Evolutionary conservation across 2,113 vertebrate species (phyloP).

Genomic region (Seriola aureovittata): DNA sequence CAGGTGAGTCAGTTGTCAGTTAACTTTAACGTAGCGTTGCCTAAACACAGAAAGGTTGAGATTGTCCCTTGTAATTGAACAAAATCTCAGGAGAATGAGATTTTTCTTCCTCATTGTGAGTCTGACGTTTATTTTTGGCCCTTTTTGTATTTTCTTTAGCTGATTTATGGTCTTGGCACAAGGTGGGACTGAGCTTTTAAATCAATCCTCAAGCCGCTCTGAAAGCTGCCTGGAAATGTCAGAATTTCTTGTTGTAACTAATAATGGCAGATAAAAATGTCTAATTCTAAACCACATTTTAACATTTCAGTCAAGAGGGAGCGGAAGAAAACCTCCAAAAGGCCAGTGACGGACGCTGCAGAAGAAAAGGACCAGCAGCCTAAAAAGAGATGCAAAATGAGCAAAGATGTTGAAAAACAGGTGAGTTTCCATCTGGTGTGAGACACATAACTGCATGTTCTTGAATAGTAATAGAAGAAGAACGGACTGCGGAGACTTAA

Average conservation of each 20-base stretch:
- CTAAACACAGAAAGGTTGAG: not conserved
- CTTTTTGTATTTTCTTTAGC: not conserved
- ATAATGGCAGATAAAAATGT: not conserved
- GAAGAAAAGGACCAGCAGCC: conserved; percentile 53
- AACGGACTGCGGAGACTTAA: not conserved
- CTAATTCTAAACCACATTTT: not conserved
- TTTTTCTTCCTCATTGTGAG: not conserved
- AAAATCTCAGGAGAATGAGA: not conserved
- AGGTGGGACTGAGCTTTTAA: not conserved
- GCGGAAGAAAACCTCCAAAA: conserved; percentile 64
- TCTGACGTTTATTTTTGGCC: not conserved
- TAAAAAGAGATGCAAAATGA: conserved; percentile 65
- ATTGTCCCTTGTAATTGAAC: not conserved
- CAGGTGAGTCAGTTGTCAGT: conserved; percentile 1
- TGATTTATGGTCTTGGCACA: not conserved
- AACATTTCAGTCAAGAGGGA: conserved; percentile 56
- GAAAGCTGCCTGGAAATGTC: not conserved
- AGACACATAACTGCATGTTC: too few relatives aligned
- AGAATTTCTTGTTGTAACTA: not conserved
- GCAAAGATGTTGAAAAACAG: conserved; percentile 60
- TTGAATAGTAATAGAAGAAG: not conserved
- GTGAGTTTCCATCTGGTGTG: conserved; percentile 33
- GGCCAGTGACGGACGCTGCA: not conserved
- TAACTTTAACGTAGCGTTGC: too few relatives aligned
- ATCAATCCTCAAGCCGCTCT: not conserved